Base-by-base conservation (phyloP, 2,797 vertebrate species). In the Hydrophis major region DNA sequence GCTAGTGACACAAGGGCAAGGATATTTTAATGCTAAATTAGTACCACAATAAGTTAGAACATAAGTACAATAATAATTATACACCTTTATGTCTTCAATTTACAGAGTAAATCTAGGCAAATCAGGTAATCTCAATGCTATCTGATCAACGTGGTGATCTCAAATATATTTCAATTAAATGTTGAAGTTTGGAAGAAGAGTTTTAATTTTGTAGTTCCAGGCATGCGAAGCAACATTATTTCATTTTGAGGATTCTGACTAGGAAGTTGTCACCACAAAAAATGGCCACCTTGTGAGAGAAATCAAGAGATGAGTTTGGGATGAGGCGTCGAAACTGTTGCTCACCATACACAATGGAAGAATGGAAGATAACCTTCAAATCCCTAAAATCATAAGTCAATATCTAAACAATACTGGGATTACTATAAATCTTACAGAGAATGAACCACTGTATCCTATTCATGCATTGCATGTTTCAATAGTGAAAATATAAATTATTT, bases 21-120 rank as follows among this genome's bases (percentile, higher is more conserved):
- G 6, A 86, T 5, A 86, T 8, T 94, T 92, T 69, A 94, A 90
- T 92, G 93, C 16, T 87, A 94, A 93, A 92, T 14, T 95, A 93
- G 4, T 0, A 0, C 2, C 37, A 95, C 94, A 95, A 93, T 66
- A 95, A 88, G 88, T 93, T 56, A 88, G 92, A 94, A 56, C 8
- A 69, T 66, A 92, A 16, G 89, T 13, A 56, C 59, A 3, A 1
- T 55, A 69, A 59, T 61, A 90, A 3, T 22, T 92, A 89, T 69
- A 60, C 61, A 1, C 4, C 7, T 93, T 93, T 74, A 90, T 95
- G 89, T 42, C 20, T 8, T 1, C 11, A 91, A 89, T 18, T 6
- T 8, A 89, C 0, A 4, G 6, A 8, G 42, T 50, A 88, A 91
- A 88, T 61, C 56, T 91, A 88, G 63, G 8, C 86, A 55, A 66